phyloP scores from a whole-genome alignment of 1,140 invertebrate species.

The Zaprionus camerounensis region DNA sequence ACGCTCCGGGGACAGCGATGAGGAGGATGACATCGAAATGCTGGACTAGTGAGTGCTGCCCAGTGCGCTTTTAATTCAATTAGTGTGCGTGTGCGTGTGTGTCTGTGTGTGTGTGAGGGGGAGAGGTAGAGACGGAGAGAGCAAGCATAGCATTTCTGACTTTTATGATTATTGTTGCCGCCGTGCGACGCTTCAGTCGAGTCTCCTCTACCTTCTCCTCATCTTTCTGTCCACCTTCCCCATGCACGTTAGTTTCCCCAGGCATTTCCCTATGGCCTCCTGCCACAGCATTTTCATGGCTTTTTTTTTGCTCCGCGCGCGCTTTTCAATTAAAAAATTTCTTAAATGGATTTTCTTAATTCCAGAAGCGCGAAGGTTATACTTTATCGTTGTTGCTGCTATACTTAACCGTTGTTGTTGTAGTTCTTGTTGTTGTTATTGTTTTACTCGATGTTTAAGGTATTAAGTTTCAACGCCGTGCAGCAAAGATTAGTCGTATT shows the following conservation, averaged over 20 bases:
- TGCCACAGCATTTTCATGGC: slow-evolving; percentile 29
- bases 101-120: background rate
- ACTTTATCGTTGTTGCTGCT: slow-evolving; percentile 9
- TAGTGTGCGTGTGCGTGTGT: slow-evolving; percentile 17
- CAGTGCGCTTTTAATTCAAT: slow-evolving; percentile 34
- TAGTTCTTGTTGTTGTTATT: background rate
- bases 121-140: background rate
- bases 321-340: slow-evolving; percentile 43
- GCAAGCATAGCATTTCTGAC: background rate
- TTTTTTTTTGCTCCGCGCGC: slow-evolving; percentile 17
- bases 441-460: slow-evolving; percentile 14
- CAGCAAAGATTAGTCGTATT: slow-evolving; percentile 22
- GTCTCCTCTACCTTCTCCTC: background rate
- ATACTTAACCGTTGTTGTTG: background rate
- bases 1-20: slow-evolving; percentile 53
- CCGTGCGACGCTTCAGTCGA: slow-evolving; percentile 3
- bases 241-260: background rate
- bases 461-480: slow-evolving; percentile 22
- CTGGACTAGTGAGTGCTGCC: slow-evolving; percentile 73
- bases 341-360: slow-evolving; percentile 50
- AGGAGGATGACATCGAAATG: slow-evolving; percentile 78
- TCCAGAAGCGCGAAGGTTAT: slow-evolving; percentile 24
- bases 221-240: background rate
- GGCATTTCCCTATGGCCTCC: slow-evolving; percentile 3
- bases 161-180: slow-evolving; percentile 13